Conservation (phyloP, 2,797 vertebrate genomes). For the Eidolon dupreanum region DNA sequence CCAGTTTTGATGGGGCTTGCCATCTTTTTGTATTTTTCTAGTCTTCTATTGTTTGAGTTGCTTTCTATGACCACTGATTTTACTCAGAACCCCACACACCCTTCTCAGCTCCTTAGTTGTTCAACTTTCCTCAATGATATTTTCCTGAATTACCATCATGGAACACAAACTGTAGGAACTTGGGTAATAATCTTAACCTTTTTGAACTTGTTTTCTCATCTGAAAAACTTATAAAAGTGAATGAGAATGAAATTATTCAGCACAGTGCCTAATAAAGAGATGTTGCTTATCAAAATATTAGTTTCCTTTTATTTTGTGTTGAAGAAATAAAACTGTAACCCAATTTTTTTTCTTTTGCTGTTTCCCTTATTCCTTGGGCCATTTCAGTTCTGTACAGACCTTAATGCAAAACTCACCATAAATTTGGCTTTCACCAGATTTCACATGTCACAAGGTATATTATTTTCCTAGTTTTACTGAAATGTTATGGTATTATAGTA, state of each 20-base stretch:
- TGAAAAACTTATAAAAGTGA: neutral
- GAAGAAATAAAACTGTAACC: neutral
- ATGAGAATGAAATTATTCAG: neutral
- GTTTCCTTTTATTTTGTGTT: neutral
- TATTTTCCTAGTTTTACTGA: neutral
- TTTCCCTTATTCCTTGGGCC: neutral
- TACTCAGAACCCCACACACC: neutral
- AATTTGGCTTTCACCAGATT: neutral
- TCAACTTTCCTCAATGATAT: neutral
- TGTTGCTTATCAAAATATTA: neutral
- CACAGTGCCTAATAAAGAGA: neutral
- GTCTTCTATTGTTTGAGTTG: neutral
- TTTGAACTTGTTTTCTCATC: neutral
- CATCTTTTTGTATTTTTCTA: neutral
- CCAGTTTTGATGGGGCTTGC: neutral
- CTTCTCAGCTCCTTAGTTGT: neutral
- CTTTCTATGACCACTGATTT: neutral
- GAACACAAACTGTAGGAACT: neutral
- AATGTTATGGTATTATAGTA: neutral
- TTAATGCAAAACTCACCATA: neutral
- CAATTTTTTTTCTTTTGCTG: neutral
- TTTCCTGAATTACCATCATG: neutral
- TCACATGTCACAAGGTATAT: neutral
- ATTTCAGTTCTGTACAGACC: neutral
- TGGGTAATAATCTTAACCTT: neutral